These are phyloP conservation scores for Xanthia togata DNA, from an alignment of 2,888 invertebrate species.

Conservation along the genomic window DNA sequence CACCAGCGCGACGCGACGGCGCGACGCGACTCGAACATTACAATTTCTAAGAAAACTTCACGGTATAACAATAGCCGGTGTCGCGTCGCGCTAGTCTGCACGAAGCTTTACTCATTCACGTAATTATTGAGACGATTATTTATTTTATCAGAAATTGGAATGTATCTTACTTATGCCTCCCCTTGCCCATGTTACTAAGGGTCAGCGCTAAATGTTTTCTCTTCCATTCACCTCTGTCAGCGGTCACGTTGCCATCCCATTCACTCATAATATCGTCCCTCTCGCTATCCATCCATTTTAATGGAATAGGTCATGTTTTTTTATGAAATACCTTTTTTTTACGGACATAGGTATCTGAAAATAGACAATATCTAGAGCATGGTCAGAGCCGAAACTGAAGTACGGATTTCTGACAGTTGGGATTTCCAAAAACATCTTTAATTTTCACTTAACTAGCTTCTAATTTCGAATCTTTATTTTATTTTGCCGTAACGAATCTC, in stretches of 20 bases:
- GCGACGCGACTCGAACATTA: no score
- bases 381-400: background rate
- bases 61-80: no score
- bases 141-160: slow-evolving; percentile 11
- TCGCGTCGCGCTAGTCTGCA: no score
- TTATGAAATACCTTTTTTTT: background rate
- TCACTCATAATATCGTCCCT: background rate
- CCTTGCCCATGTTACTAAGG: no score
- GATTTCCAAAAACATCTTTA: background rate
- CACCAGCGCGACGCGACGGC: no score
- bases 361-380: background rate
- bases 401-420: no score
- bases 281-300: background rate
- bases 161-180: background rate
- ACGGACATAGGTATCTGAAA: no score
- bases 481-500: background rate
- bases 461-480: slow-evolving; percentile 25
- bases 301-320: background rate
- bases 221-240: background rate
- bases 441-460: slow-evolving; percentile 2
- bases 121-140: slow-evolving; percentile 2
- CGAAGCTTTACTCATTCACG: slow-evolving; percentile 12
- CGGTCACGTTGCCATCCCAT: background rate
- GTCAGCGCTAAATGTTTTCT: background rate
- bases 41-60: no score